These are phyloP conservation scores for Carcinoscorpius rotundicauda DNA, from an alignment of 1,140 invertebrate species.

Conservation along the genomic window DNA sequence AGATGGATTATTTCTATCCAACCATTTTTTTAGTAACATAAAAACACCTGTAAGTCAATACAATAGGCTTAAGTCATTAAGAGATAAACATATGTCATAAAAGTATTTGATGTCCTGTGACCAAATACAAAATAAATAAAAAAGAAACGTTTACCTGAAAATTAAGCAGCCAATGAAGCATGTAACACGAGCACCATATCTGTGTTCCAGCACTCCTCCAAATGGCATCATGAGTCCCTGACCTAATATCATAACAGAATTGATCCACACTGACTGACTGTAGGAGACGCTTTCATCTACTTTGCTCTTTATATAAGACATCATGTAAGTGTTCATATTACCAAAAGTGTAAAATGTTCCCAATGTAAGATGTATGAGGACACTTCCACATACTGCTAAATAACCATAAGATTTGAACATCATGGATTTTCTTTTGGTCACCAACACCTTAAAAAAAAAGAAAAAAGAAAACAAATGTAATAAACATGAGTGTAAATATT, in stretches of 20 bases:
- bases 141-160: conserved; percentile 5
- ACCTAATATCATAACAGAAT: conserved; percentile 27
- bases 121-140: too few species aligned
- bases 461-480: too few species aligned
- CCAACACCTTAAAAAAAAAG: too few species aligned
- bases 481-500: too few species aligned
- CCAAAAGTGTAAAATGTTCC: conserved; percentile 30
- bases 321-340: conserved; percentile 36
- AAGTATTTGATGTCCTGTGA: too few species aligned
- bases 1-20: too few species aligned
- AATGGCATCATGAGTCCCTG: conserved; percentile 33
- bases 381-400: conserved; percentile 24
- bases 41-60: too few species aligned
- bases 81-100: too few species aligned
- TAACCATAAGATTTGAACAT: conserved; percentile 4
- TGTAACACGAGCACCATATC: conserved; percentile 28
- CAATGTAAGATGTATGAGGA: conserved; percentile 28
- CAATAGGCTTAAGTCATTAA: too few species aligned
- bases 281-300: conserved; percentile 28
- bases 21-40: too few species aligned
- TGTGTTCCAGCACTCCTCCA: conserved; percentile 30
- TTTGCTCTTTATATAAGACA: conserved; percentile 32
- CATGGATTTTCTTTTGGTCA: too few species aligned
- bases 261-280: conserved; percentile 33
- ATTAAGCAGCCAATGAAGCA: conserved; percentile 28